Percentiles rank a stretch among this genome's conserved stretches.
Conservation (phyloP, 2,888 invertebrate species). For the Acheta domesticus region DNA sequence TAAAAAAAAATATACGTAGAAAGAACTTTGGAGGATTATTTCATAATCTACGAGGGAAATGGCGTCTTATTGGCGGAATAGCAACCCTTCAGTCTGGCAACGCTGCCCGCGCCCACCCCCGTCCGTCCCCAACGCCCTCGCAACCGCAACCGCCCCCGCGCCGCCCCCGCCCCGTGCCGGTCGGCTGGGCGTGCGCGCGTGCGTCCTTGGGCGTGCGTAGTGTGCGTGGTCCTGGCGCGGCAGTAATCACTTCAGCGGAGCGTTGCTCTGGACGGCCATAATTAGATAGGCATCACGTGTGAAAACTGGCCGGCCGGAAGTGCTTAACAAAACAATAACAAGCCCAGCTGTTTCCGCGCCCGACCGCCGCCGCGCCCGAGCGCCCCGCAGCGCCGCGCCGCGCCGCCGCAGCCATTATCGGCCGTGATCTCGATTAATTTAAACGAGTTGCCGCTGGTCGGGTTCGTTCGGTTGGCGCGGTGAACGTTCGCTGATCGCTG, state of each 20-base stretch:
- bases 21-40: too few species aligned
- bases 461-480: too few species aligned
- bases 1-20: too few species aligned
- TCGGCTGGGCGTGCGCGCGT: background rate
- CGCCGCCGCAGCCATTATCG: too few species aligned
- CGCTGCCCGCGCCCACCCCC: too few species aligned
- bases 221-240: background rate
- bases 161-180: background rate
- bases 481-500: too few species aligned
- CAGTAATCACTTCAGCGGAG: conserved; percentile 11
- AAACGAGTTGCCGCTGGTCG: too few species aligned
- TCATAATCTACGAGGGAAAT: too few species aligned
- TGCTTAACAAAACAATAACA: conserved; percentile 18
- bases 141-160: background rate
- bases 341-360: conserved; percentile 11
- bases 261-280: background rate
- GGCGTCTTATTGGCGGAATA: too few species aligned
- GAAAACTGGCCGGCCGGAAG: conserved; percentile 18
- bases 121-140: too few species aligned
- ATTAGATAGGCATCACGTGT: conserved; percentile 18
- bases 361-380: background rate
- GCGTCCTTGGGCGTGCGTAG: background rate
- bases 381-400: background rate
- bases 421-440: too few species aligned
- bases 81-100: too few species aligned